Evolutionary conservation across 2,888 invertebrate genomes (phyloP).

Genomic region (Stegana nigrithorax): DNA sequence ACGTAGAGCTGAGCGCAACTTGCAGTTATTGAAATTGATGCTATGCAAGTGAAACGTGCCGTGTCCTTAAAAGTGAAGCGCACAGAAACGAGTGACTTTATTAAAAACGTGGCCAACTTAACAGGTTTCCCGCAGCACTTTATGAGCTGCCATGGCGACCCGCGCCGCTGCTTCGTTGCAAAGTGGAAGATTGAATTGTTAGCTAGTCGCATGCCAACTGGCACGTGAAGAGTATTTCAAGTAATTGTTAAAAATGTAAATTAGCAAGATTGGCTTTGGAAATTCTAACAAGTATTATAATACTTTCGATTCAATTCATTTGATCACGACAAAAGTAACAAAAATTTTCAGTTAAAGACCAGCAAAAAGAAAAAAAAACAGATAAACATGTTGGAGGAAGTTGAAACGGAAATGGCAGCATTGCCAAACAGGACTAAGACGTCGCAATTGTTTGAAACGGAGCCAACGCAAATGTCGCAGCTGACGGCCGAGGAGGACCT

Average conservation of each 20-base stretch:
- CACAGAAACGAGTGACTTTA: neutral
- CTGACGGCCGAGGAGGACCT: constrained; percentile 8
- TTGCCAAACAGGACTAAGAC: neutral
- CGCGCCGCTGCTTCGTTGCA: neutral
- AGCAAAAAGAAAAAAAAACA: too few relatives aligned
- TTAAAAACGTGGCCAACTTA: constrained; percentile 10
- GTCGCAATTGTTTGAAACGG: neutral
- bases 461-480: neutral
- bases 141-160: neutral
- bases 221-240: neutral
- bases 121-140: constrained; percentile 11
- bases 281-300: neutral
- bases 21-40: constrained; percentile 35
- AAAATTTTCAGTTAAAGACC: neutral
- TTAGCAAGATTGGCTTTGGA: neutral
- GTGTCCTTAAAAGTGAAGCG: constrained; percentile 8
- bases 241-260: too few relatives aligned
- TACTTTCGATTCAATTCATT: too few relatives aligned
- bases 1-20: too few relatives aligned
- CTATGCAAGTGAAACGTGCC: constrained; percentile 16
- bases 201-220: neutral
- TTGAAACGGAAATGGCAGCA: neutral
- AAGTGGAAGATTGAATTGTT: constrained; percentile 1
- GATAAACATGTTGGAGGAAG: too few relatives aligned
- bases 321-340: too few relatives aligned